Base-by-base conservation (phyloP, 2,888 invertebrate species). In the Lacanobia wlatinum region DNA sequence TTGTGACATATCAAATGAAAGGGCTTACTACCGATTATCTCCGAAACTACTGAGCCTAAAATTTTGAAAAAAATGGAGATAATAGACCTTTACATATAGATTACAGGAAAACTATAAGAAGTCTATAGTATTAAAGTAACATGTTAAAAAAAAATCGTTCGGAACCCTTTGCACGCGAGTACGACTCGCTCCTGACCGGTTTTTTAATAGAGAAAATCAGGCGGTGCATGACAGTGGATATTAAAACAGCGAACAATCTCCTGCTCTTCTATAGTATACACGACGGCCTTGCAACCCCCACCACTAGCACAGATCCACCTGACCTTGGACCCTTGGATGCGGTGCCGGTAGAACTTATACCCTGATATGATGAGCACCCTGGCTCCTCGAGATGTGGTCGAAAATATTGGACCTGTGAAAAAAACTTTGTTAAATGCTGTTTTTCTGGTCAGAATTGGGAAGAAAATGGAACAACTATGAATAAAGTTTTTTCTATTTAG, bases 281-380 rank as follows among this genome's bases (percentile, higher is more conserved):
- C 66, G 2, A 78, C 75, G 2, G 90, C 89, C n/a, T 70, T 80
- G 68, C 91, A 92, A 9, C 67, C 79, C 18, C 68, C 63, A 40
- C 87, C 81, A 0, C 85, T 77, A 0, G 82, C 84, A 55, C 90
- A 91, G 12, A 69, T 63, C 90, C 91, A 91, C 0, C 89, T 72
- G 0, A 81, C 86, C 64, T 84, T 89, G 0, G 7, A 1, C 0
- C 83, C 84, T 10, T 12, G 21, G 3, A 38, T 52, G 10, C 48
- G 59, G 6, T 86, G 83, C 14, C 70, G 77, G 38, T 71, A 66
- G 64, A 80, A 88, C 38, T 71, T 79, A 48, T 73, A 82, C 8
- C 86, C 85, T 38, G 62, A 23, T 1, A 71, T 8, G 23, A 64
- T 56, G n/a, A 83, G 62, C 0, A 69, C 46, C 38, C 59, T 66